Evolutionary conservation across 2,797 vertebrate genomes (phyloP), one percentile per base, ranked within the genome.

Genomic region (Calcarius lapponicus): DNA sequence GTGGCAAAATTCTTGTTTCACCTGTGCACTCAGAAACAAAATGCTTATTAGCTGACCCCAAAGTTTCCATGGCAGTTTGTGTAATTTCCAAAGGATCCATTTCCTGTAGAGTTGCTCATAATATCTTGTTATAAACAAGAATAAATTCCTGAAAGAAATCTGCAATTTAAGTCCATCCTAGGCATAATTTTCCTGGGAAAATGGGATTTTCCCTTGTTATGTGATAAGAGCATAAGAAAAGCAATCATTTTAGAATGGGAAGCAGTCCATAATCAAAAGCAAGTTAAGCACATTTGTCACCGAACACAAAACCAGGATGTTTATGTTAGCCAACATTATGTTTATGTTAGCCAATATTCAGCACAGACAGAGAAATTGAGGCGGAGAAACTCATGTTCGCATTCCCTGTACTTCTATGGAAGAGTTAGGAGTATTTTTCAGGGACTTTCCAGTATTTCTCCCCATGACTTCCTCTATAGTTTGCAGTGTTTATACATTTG

Each of bases 371-470:
- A 78, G 66, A 61, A 47, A 26, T 0, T 20, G 53, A 72, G 66
- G 50, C 20, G 2, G 2, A n/a, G 34, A 74, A 34, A 40, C 42
- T 43, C 9, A 10, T 54, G 40, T 58, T 81, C 79, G 15, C 21
- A 25, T 84, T 76, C 36, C 53, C 22, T 54, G 0, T 24, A 86
- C 76, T 36, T 38, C 40, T 25, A 51, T 50, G 61, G 15, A 61
- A 62, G 65, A 71, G 6, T 31, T 71, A 15, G 17, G 53, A 76
- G 32, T 60, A 3, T 73, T 93, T 93, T 62, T 48, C 58, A 85
- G 91, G 95, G 95, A 85, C 64, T 96, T 96, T 87, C 94, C 94
- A 95, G 64, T 72, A 76, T 95, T 93, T 87, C 84, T 76, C 53
- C 42, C 26, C 36, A 43, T 56, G 3, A 71, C 51, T 93, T 89